Evolutionary conservation across 2,797 vertebrate species (phyloP).

Genomic region (Anabacerthia variegaticeps): DNA sequence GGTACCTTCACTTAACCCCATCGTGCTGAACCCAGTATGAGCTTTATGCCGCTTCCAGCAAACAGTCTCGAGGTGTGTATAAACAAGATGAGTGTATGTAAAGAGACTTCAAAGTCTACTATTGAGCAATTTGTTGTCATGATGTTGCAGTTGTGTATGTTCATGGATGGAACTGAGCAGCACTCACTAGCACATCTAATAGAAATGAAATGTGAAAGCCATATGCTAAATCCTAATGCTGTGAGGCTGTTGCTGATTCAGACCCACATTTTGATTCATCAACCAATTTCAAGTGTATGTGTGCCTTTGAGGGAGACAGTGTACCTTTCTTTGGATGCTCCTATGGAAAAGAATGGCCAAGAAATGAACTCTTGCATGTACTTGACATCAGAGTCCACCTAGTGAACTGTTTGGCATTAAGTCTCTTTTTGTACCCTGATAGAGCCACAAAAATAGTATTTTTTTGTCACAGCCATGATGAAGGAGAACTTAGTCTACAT

Average conservation of each 20-base stretch:
- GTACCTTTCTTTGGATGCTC: neutral
- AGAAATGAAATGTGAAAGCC: neutral
- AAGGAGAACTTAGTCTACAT: neutral
- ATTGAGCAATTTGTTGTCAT: neutral
- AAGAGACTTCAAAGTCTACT: neutral
- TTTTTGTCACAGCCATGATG: neutral
- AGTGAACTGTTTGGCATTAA: neutral
- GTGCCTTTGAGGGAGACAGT: neutral
- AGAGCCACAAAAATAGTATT: neutral
- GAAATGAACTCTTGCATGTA: neutral
- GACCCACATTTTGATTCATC: neutral
- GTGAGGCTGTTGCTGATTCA: neutral
- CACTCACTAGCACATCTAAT: neutral
- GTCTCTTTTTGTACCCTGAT: neutral
- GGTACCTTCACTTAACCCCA: rapidly evolving
- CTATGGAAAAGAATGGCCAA: neutral
- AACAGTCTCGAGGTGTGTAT: neutral
- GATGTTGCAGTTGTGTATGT: neutral
- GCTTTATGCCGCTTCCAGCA: neutral
- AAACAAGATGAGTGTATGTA: neutral
- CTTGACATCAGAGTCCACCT: neutral
- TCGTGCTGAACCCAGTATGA: neutral
- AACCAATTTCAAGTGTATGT: neutral
- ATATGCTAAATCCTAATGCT: neutral
- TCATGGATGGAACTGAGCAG: neutral